Base-by-base conservation (phyloP, 2,797 vertebrate species). In the Leucoraja ocellata region DNA sequence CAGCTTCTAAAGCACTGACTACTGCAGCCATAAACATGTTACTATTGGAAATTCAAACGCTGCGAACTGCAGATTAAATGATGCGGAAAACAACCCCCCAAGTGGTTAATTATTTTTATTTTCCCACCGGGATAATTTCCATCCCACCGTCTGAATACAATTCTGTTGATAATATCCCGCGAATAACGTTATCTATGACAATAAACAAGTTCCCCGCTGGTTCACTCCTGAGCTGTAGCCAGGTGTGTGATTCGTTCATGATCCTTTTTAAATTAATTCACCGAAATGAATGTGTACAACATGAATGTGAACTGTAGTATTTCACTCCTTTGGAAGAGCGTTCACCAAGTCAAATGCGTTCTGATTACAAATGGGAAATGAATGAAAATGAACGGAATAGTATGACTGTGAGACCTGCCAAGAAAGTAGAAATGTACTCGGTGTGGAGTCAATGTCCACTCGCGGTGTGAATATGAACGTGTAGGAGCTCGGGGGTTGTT, bases 1-100 rank as follows among this genome's bases (percentile, higher is more conserved):
- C 4, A 46, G 46, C 46, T 46, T 46, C 46, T 46, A 46, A 46
- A 46, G 46, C 4, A 46, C 46, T 46, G 46, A 46, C 46, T 46
- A 2, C 46, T 46, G 46, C 46, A 46, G 46, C 46, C 46, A 46
- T 4, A 46, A 4, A 46, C 46, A 46, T 46, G 46, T 4, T 46
- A 46, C 46, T 46, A 46, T n/a, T 88, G 61, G 28, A 88, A 88
- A 88, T 46, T 88, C 84, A 88, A 68, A 88, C n/a, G 10, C n/a
- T 68, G 16, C 63, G 36, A 68, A 63, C 61, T 68, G 84, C 63
- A 88, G n/a, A 68, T 88, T 88, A 88, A 88, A 68, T 88, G n/a
- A 68, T 65, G 61, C 84, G 63, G 18, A 88, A 86, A 88, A 88
- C 21, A 36, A 63, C 7, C 46, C 8, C 83, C 32, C 61, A 68